Evolutionary conservation across 1,140 invertebrate genomes (phyloP).

Genomic region (Archegozetes longisetosus): DNA sequence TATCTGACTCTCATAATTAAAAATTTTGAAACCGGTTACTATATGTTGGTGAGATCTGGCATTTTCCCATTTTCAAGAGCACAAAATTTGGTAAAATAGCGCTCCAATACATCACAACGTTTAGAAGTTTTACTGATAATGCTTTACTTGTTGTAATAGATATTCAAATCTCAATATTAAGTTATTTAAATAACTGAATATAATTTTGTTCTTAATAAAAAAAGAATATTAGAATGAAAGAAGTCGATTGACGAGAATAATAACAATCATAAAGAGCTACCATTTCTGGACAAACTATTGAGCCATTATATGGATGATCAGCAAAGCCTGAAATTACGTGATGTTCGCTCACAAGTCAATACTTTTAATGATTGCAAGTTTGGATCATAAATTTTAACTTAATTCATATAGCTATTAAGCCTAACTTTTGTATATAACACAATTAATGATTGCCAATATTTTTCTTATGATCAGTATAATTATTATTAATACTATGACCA

Average conservation of each 20-base stretch:
- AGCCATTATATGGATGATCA: neutral
- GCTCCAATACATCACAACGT: neutral
- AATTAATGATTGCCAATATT: neutral
- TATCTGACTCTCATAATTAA: neutral
- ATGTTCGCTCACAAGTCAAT: constrained; percentile 5
- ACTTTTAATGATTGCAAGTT: constrained; percentile 10
- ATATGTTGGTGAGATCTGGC: neutral
- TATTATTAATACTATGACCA: neutral
- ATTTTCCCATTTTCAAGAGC: neutral
- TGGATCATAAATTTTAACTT: too few relatives aligned
- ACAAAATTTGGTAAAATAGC: neutral
- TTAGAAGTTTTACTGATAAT: neutral
- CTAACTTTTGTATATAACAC: too few relatives aligned
- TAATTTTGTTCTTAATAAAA: neutral
- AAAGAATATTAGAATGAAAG: neutral
- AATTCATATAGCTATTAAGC: too few relatives aligned
- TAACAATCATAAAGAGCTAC: neutral
- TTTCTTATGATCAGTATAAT: neutral
- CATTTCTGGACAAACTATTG: neutral
- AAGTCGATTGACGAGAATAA: neutral
- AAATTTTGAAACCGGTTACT: constrained; percentile 2
- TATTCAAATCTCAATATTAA: neutral
- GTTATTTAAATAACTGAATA: neutral
- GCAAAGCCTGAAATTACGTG: neutral
- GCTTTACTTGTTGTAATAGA: neutral